Base-by-base conservation (phyloP, 1,140 invertebrate species). In the Drosophila grimshawi region DNA sequence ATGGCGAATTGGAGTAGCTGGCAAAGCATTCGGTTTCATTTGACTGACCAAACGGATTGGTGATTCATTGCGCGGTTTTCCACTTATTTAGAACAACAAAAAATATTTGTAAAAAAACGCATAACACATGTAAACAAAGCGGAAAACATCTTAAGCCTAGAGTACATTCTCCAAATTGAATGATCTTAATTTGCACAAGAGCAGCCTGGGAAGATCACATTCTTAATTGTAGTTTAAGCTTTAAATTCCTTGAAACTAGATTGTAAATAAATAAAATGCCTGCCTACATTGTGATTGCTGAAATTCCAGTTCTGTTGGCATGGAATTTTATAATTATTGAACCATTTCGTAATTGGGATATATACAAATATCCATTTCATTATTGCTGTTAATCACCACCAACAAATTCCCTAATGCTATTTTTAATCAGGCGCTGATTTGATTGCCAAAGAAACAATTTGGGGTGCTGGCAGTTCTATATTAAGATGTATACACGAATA, bases 11-110 rank as follows among this genome's bases (percentile, higher is more conserved):
- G 64, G 59, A 80, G 61, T 56, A 19, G 53, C 63, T 61, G 51
- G 4, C 19, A 46, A 46, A 59, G 61, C 51, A 59, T 70, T 55
- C 19, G 49, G 55, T 78, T 78, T 60, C 65, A 49, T 82, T 82
- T 78, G 56, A 60, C 46, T 77, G 73, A 57, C 61, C 78, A 29
- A 72, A 39, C 45, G 8, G 65, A 55, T 32, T 48, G 59, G 32
- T 82, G 75, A 75, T 63, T 81, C 75, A 81, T 51, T 19, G 39
- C 37, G 35, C 4, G 62, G 32, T 29, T 61, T 19, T n/a, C 4
- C 3, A 43, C 39, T 43, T 43, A 3, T n/a, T 43, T 43, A 3
- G 3, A 43, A 43, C 19, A 19, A n/a, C 1, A 2, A 43, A 27
- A 41, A 41, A 51, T 8, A 29, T 29, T 11, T 1, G 8, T 11